A percentile compares a stretch with the other conserved stretches of the same genome.
Conservation (phyloP, 2,113 vertebrate species). For the Phyllostomus discolor region DNA sequence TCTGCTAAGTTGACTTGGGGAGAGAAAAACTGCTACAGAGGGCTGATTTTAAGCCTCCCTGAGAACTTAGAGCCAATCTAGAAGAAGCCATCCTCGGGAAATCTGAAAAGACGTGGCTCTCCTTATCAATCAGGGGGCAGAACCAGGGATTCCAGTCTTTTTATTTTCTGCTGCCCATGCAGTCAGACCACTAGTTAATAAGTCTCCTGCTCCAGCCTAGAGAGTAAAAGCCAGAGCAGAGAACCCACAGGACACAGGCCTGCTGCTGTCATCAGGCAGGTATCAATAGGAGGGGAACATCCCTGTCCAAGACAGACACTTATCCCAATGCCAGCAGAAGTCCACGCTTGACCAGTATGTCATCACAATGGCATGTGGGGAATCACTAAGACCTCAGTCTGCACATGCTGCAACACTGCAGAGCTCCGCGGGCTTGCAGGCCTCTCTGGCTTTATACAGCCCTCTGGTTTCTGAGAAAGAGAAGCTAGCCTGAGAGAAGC, state of each 20-base stretch:
- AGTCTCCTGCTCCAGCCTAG: background rate
- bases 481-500: background rate
- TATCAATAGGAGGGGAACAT: background rate
- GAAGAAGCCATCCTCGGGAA: background rate
- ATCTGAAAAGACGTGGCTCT: background rate
- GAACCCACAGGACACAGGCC: background rate
- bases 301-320: background rate
- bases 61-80: background rate
- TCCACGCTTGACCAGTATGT: background rate
- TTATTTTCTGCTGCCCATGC: background rate
- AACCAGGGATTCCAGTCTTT: background rate
- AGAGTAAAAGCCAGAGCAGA: background rate
- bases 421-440: background rate
- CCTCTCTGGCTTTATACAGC: background rate
- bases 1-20: background rate
- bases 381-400: background rate
- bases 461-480: background rate
- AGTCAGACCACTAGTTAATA: background rate
- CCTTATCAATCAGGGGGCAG: background rate
- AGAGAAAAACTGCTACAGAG: background rate
- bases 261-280: background rate
- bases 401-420: background rate
- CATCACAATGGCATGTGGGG: background rate
- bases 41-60: background rate
- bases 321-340: background rate